Conservation (phyloP, 1,140 invertebrate species). For the Drosophila mauritiana region DNA sequence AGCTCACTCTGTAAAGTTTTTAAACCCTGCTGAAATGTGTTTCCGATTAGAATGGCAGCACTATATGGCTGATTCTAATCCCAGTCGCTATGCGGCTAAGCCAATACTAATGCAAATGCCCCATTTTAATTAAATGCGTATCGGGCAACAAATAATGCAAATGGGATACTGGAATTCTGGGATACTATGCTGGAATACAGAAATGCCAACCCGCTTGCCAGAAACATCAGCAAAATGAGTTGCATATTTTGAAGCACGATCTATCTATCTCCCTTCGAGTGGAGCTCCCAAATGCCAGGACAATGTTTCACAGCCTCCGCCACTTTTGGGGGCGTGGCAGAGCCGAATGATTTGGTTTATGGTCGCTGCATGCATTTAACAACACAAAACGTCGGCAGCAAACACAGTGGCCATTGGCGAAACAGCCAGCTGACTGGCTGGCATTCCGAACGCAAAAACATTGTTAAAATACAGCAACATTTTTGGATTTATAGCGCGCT, state of each 20-base stretch:
- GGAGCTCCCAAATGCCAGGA: constrained; percentile 6
- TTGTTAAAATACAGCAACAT: constrained; percentile 81
- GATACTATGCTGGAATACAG: constrained; percentile 13
- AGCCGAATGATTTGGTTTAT: constrained; percentile 75
- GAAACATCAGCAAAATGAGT: constrained; percentile 54
- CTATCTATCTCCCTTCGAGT: constrained; percentile 6
- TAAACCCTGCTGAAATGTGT: constrained; percentile 42
- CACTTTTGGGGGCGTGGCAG: constrained; percentile 57
- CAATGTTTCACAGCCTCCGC: constrained; percentile 48
- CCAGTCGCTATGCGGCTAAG: constrained; percentile 11
- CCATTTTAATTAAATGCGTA: constrained; percentile 77
- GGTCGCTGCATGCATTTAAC: constrained; percentile 74
- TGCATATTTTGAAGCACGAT: constrained; percentile 67
- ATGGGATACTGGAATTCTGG: constrained; percentile 33
- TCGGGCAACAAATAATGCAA: constrained; percentile 76
- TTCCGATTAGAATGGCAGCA: constrained; percentile 7
- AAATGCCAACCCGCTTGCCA: constrained; percentile 2
- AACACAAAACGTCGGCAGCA: constrained; percentile 43
- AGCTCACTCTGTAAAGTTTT: neutral
- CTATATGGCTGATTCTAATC: constrained; percentile 37
- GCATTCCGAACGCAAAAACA: constrained; percentile 60
- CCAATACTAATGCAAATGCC: constrained; percentile 46
- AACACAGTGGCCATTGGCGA: constrained; percentile 44
- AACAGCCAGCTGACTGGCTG: constrained; percentile 43
- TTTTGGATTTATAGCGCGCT: constrained; percentile 81